phyloP scores from a whole-genome alignment of 2,113 vertebrate genomes.

The Picathartes gymnocephalus region DNA sequence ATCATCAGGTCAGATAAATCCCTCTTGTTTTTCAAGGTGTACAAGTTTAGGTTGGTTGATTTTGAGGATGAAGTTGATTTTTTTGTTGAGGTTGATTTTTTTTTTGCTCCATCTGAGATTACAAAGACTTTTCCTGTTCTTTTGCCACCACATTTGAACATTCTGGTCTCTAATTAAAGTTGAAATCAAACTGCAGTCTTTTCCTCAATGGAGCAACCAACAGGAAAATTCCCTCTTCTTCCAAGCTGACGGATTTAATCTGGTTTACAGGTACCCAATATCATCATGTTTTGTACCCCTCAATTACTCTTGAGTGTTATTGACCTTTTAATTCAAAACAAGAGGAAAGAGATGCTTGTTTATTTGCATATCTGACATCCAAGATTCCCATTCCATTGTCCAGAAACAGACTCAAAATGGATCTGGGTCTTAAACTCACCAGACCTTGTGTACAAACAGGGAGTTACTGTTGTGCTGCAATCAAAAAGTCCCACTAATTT shows the following conservation, averaged over 20 bases:
- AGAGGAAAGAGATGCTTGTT: background rate
- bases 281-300: rapidly evolving
- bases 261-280: background rate
- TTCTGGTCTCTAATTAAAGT: background rate
- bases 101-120: background rate
- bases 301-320: background rate
- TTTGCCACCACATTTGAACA: background rate
- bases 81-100: background rate
- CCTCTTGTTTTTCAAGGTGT: background rate
- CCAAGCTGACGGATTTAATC: background rate
- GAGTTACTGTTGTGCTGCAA: background rate
- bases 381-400: background rate
- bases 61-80: background rate
- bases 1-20: background rate
- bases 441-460: rapidly evolving
- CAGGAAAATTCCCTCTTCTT: background rate
- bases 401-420: background rate
- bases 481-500: background rate
- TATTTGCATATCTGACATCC: background rate
- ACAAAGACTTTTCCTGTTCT: background rate
- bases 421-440: background rate
- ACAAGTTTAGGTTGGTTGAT: background rate
- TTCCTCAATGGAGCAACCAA: background rate
- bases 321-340: background rate
- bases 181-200: background rate